These are phyloP conservation scores for Danaus melanippus DNA, from an alignment of 1,140 invertebrate species.

Conservation along the genomic window DNA sequence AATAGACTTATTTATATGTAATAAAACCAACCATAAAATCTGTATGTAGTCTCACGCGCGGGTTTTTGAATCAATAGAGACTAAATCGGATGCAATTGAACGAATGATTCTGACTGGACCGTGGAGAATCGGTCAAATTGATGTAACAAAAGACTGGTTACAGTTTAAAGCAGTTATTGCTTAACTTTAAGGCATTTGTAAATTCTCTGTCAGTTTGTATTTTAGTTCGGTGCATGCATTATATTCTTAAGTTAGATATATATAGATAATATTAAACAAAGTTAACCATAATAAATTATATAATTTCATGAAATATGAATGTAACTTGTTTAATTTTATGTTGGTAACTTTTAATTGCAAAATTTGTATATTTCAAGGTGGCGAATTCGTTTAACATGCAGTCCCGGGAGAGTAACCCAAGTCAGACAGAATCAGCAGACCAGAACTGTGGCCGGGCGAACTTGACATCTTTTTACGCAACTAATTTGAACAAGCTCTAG, in stretches of 20 bases:
- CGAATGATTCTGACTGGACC: constrained; percentile 43
- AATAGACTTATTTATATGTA: constrained; percentile 64
- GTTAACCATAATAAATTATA: too few relatives aligned
- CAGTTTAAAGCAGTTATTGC: constrained; percentile 22
- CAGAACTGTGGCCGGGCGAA: too few relatives aligned
- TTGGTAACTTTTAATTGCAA: too few relatives aligned
- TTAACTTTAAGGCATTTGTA: constrained; percentile 7
- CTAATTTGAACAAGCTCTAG: too few relatives aligned
- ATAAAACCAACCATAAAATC: constrained; percentile 64
- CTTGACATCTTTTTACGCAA: too few relatives aligned
- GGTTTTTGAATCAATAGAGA: constrained; percentile 47
- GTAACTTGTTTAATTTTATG: too few relatives aligned
- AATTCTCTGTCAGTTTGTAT: constrained; percentile 1
- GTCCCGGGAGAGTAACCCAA: too few relatives aligned
- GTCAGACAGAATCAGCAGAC: too few relatives aligned
- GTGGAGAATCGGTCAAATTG: constrained; percentile 57
- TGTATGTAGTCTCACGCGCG: constrained; percentile 53
- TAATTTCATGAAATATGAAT: too few relatives aligned
- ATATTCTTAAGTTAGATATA: background rate
- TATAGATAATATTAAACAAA: background rate
- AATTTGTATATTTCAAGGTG: too few relatives aligned
- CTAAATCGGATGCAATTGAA: constrained; percentile 60
- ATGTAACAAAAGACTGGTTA: constrained; percentile 43
- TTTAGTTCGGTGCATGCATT: constrained; percentile 1
- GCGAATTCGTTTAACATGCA: too few relatives aligned